phyloP scores from a whole-genome alignment of 2,888 invertebrate species.

The Athalia circularis region DNA sequence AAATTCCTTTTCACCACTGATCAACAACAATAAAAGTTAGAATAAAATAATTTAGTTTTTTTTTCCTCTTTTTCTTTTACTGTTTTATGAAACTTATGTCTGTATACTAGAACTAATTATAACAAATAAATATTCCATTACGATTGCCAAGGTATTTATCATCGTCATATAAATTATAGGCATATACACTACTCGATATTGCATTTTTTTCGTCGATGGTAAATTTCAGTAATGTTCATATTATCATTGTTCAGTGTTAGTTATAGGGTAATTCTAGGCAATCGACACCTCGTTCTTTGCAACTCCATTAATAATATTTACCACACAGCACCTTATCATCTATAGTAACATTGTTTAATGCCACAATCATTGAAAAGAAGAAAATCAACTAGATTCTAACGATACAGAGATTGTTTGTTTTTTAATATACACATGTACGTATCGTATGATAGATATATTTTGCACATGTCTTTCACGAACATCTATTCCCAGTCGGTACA shows the following conservation, averaged over 20 bases:
- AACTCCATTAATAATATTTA: slow-evolving; percentile 16
- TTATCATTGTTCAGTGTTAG: neutral
- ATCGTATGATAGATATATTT: too few species aligned
- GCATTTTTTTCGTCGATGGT: neutral
- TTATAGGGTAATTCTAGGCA: slow-evolving; percentile 10
- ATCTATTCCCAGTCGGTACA: too few species aligned
- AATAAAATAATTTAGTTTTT: slow-evolving; percentile 36
- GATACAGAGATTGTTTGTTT: slow-evolving; percentile 5
- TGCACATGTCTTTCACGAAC: too few species aligned
- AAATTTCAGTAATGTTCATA: neutral
- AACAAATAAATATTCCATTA: slow-evolving; percentile 34
- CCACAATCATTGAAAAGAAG: neutral
- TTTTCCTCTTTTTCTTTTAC: too few species aligned
- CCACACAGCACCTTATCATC: slow-evolving; percentile 23
- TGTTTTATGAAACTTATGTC: neutral
- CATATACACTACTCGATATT: neutral
- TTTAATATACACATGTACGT: slow-evolving; percentile 1
- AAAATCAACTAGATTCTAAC: neutral
- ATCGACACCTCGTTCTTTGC: slow-evolving; percentile 5
- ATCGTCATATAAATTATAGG: neutral
- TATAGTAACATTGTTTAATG: slow-evolving; percentile 19
- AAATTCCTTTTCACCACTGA: slow-evolving; percentile 4
- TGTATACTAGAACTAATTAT: slow-evolving; percentile 31
- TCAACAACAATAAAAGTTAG: slow-evolving; percentile 29
- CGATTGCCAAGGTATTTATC: slow-evolving; percentile 25